Evolutionary conservation across 2,888 invertebrate genomes (phyloP), one percentile per base, ranked within the genome.

Genomic region (Heliconius hortense): DNA sequence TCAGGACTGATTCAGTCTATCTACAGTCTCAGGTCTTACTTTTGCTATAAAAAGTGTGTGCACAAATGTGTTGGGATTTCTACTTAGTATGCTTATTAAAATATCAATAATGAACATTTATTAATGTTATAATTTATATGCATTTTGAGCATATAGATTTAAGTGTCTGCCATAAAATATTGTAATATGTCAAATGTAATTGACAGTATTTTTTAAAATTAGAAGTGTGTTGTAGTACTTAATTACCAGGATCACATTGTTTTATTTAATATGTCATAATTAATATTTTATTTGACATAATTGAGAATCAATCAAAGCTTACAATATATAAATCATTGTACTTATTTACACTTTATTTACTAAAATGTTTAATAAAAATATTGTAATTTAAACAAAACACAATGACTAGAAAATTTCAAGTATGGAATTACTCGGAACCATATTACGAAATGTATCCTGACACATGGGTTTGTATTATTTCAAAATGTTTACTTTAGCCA

Each of bases 391-490:
- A 66, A 86, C 76, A 81, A 80, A 81, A 83, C 84, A 92, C 86
- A 82, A 93, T 94, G 94, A 93, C 91, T 76, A 88, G 91, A 86
- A 94, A 94, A 93, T 94, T 94, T 92, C 94, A 91, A 92, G 93
- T 94, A 85, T 94, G 93, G 93, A 94, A 94, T 86, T 93, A 91
- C 87, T 94, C 93, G 56, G 92, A 94, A 85, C 92, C 94, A 78
- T 91, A 91, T 87, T 94, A 93, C 82, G 91, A 93, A 88, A 91
- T 94, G 93, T 92, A 92, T 87, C 94, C 93, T 77, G 93, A 93
- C 80, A 89, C 92, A 84, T 93, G 93, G 93, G 94, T 91, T 79
- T 82, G 89, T 83, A 64, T 39, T 66, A 26, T 28, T 68, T 53
- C 28, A 28, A 68, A 10, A 4, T 28, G 18, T 68, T 48, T 68